These are phyloP conservation scores for Drosophila burlai DNA, from an alignment of 1,140 invertebrate genomes.

Conservation along the genomic window DNA sequence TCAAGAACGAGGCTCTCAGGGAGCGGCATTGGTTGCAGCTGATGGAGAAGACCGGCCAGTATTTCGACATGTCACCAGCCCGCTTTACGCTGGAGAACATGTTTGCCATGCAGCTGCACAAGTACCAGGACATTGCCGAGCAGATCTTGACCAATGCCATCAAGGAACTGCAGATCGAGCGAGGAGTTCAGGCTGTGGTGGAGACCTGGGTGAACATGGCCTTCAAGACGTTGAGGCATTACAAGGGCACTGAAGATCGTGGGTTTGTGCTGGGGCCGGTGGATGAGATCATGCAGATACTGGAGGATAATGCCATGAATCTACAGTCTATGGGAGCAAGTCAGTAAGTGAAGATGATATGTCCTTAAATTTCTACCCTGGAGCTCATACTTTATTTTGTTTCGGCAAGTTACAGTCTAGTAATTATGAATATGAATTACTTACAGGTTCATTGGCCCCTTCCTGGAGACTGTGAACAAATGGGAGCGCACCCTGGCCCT, in stretches of 20 bases:
- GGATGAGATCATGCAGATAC: constrained; percentile 91
- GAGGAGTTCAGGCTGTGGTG: constrained; percentile 91
- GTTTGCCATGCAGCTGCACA: constrained; percentile 95
- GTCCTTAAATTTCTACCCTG: neutral
- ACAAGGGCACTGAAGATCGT: constrained; percentile 87
- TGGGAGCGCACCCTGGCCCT: constrained; percentile 93
- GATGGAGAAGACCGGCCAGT: constrained; percentile 92
- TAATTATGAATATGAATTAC: neutral
- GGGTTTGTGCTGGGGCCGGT: constrained; percentile 91
- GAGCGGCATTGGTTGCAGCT: constrained; percentile 95
- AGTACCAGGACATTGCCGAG: constrained; percentile 93
- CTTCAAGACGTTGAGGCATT: constrained; percentile 90
- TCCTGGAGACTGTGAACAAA: constrained; percentile 91
- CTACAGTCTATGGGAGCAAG: constrained; percentile 96
- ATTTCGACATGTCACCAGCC: constrained; percentile 94
- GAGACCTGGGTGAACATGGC: constrained; percentile 90
- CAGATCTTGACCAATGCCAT: constrained; percentile 94
- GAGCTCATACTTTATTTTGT: too few relatives aligned
- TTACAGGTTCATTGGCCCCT: constrained; percentile 93
- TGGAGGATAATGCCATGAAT: constrained; percentile 96
- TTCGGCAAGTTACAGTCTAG: neutral
- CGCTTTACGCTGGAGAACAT: constrained; percentile 95
- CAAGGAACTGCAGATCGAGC: constrained; percentile 95
- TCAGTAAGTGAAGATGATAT: constrained; percentile 85
- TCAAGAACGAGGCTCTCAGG: constrained; percentile 95